Conservation (phyloP, 2,888 invertebrate genomes). For the Eristalinus sepulchralis region DNA sequence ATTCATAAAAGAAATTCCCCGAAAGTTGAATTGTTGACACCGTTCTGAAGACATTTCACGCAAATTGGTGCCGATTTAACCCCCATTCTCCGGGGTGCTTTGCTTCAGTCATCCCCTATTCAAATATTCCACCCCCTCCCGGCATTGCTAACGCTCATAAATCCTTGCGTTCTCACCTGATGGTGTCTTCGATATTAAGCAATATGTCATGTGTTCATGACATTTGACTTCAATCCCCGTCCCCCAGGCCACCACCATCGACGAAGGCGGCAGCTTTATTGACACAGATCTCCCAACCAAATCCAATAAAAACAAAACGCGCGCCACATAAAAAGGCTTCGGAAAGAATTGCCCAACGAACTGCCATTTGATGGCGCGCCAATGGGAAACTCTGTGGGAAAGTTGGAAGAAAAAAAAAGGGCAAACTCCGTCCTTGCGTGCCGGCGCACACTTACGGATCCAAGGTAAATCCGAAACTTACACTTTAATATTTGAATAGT, state of each 20-base stretch:
- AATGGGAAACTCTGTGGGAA: neutral
- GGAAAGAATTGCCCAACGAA: neutral
- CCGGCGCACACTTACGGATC: slow-evolving; percentile 20
- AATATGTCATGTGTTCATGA: neutral
- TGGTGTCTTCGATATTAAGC: neutral
- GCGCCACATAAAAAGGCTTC: neutral
- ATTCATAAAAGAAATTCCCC: neutral
- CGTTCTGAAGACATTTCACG: neutral
- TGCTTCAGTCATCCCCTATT: neutral
- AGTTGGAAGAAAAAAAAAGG: neutral
- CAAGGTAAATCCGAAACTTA: slow-evolving; percentile 35
- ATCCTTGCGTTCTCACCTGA: neutral
- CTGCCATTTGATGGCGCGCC: neutral
- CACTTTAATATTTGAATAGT: slow-evolving; percentile 41
- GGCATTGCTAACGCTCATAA: neutral
- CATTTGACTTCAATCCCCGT: neutral
- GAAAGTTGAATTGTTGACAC: neutral
- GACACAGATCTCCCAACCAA: neutral
- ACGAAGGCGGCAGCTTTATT: neutral
- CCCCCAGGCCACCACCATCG: neutral
- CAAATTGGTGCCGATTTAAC: neutral
- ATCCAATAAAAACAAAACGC: neutral
- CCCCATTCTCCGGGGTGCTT: neutral
- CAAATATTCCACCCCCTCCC: neutral
- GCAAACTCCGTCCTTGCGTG: slow-evolving; percentile 23